Evolutionary conservation across 2,113 vertebrate genomes (phyloP), one percentile per base, ranked within the genome.

Genomic region (Excalfactoria chinensis): DNA sequence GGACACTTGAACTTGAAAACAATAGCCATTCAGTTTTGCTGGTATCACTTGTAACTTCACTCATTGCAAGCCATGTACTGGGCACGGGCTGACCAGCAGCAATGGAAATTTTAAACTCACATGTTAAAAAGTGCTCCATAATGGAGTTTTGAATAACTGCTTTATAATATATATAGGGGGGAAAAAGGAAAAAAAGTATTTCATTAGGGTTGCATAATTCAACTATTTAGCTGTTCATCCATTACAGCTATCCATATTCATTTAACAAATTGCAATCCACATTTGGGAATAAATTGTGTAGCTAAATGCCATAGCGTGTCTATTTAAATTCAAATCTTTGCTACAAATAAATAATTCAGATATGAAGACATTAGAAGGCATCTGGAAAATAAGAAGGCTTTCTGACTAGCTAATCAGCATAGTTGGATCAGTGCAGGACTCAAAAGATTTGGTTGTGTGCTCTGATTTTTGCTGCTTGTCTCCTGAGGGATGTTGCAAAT

Each of bases 301-400:
- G 55, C 63, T 93, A 79, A 90, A 73, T 94, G 78, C 55, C 41
- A 25, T 49, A 70, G 63, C 46, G 13, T 55, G 30, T 58, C 74
- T 92, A 34, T 88, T 95, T 93, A 71, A 87, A 95, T 88, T 92
- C 46, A 83, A 11, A 83, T 64, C 60, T 74, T 83, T 86, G 62
- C 68, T 60, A 68, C 71, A 93, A 92, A 86, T 74, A 84, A 84
- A 3, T 70, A 28, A 84, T 28, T 73, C 37, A 70, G 72, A 64
- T 74, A 68, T 26, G 21, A 83, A 92, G 51, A 83, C 59, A 63
- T n/a, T 43, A 85, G 60, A 86, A 35, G 60, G 71, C 17, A 77
- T 66, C 25, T 40, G 80, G 53, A 85, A 90, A 80, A 83, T 59
- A 75, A 89, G 53, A 30, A 6, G 2, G 32, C 59, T 81, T 78